Conservation (phyloP, 2,888 invertebrate species). For the Hirtodrosophila histrioides region DNA sequence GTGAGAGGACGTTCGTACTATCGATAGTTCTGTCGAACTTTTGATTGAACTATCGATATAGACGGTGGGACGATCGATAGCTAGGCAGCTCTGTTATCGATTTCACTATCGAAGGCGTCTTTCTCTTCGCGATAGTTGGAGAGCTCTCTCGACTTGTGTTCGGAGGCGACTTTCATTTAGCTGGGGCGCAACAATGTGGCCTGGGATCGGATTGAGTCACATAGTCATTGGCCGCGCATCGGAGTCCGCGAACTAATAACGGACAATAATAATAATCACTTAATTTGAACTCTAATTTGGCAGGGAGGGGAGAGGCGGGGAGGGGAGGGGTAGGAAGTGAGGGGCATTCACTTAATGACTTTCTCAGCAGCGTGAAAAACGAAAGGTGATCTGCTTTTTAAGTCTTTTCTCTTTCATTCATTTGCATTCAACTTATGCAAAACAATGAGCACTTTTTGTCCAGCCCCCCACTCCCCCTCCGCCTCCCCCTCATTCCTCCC, state of each 20-base stretch:
- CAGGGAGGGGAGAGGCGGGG: not conserved
- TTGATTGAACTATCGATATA: too few species aligned
- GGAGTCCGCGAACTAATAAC: constrained; percentile 25
- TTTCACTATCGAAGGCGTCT: too few species aligned
- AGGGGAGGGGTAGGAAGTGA: not conserved
- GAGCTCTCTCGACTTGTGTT: not conserved
- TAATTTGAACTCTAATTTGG: constrained; percentile 72
- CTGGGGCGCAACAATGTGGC: constrained; percentile 49
- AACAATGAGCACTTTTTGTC: constrained; percentile 64
- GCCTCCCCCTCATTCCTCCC: not conserved
- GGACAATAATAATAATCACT: constrained; percentile 75
- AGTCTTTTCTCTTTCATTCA: constrained; percentile 58
- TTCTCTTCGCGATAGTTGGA: constrained; percentile 2
- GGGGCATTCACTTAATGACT: constrained; percentile 64
- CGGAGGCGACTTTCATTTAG: constrained; percentile 66
- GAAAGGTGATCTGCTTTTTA: constrained; percentile 72
- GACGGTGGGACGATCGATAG: too few species aligned
- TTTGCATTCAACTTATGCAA: constrained; percentile 67
- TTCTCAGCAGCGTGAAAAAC: constrained; percentile 65
- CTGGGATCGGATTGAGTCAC: constrained; percentile 1
- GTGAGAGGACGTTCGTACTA: too few species aligned
- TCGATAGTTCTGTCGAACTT: too few species aligned
- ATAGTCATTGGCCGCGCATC: constrained; percentile 9
- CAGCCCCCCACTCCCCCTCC: constrained; percentile 3
- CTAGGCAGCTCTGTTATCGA: too few species aligned